These are phyloP conservation scores for Cladopsammia gracilis DNA, from an alignment of 64 coral and sea anemone species.

Conservation along the genomic window DNA sequence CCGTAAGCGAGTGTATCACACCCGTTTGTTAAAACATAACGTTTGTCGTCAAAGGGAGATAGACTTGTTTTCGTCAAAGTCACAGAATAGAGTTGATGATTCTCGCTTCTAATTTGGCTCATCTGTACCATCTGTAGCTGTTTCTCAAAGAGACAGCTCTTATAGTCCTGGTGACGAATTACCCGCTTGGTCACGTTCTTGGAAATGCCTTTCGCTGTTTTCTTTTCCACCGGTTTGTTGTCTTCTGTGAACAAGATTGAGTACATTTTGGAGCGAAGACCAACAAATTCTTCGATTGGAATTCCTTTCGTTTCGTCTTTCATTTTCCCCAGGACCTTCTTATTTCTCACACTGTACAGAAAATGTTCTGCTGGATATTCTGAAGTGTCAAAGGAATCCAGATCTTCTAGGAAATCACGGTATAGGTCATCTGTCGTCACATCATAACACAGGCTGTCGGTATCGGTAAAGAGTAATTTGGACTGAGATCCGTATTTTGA, in stretches of 20 bases:
- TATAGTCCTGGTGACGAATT: slow-evolving; percentile 39
- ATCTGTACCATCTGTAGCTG: slow-evolving; percentile 6
- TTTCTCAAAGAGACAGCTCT: slow-evolving; percentile 25
- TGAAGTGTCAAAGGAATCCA: slow-evolving; percentile 22
- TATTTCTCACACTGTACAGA: slow-evolving; percentile 36
- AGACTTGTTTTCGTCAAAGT: slow-evolving; percentile 46
- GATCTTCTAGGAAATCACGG: neutral
- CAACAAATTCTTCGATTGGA: slow-evolving; percentile 33
- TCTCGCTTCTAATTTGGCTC: slow-evolving; percentile 38
- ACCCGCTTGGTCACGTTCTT: slow-evolving; percentile 34
- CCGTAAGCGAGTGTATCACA: slow-evolving; percentile 30
- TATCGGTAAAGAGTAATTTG: slow-evolving; percentile 28
- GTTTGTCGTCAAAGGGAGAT: slow-evolving; percentile 42
- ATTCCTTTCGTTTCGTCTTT: slow-evolving; percentile 46
- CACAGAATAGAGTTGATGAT: slow-evolving; percentile 41
- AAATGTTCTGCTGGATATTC: slow-evolving; percentile 4
- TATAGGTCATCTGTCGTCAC: slow-evolving; percentile 49
- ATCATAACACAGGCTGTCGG: neutral
- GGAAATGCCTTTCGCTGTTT: slow-evolving; percentile 30
- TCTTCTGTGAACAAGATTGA: slow-evolving; percentile 17
- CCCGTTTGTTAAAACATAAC: slow-evolving; percentile 18
- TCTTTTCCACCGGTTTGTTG: slow-evolving; percentile 34
- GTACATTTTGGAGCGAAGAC: slow-evolving; percentile 44
- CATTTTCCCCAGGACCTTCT: slow-evolving; percentile 43
- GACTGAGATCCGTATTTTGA: neutral